phyloP scores from a whole-genome alignment of 2,888 invertebrate species.

The Alentia gelatinosa region DNA sequence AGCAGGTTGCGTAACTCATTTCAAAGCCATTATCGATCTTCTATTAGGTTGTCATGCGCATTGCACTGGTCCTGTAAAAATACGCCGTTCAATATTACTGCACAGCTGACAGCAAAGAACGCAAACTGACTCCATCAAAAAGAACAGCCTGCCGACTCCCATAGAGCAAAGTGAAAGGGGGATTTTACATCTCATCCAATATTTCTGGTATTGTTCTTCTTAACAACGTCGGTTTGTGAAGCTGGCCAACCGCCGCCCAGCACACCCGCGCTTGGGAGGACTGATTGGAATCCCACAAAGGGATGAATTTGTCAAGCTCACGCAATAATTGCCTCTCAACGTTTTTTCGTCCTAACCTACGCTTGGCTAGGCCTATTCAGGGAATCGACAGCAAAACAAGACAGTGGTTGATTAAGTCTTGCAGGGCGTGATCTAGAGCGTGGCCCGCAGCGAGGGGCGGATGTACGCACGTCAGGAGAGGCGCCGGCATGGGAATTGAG shows the following conservation, averaged over 20 bases:
- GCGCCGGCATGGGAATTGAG: too few relatives aligned
- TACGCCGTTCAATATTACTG: not conserved
- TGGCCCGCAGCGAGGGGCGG: not conserved
- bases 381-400: not conserved
- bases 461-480: too few relatives aligned
- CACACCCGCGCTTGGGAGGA: too few relatives aligned
- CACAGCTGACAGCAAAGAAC: too few relatives aligned
- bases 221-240: not conserved
- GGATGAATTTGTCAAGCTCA: constrained; percentile 22
- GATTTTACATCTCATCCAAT: not conserved
- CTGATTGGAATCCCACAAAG: not conserved
- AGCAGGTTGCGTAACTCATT: not conserved
- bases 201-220: not conserved
- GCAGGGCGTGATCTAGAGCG: not conserved
- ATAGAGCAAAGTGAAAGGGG: not conserved
- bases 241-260: not conserved
- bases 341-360: not conserved
- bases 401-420: not conserved
- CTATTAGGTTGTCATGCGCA: not conserved
- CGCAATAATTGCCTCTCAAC: not conserved
- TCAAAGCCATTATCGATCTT: not conserved
- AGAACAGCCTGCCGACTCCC: not conserved
- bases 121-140: not conserved
- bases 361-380: not conserved
- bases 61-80: not conserved